These are phyloP conservation scores for Hetaerina titia DNA, from an alignment of 2,888 invertebrate genomes.

Conservation along the genomic window DNA sequence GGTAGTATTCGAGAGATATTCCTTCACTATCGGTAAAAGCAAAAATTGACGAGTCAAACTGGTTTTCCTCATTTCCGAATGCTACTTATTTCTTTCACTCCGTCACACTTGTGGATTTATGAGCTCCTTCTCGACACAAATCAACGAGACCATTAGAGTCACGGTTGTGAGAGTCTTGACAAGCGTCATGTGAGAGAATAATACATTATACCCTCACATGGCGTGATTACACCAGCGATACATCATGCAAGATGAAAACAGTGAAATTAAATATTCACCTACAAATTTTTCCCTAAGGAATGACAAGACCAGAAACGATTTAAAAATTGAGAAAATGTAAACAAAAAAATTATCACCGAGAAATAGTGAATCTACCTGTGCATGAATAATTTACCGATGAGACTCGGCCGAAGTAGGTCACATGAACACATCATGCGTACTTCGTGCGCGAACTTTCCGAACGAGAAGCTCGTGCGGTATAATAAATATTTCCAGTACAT, in stretches of 20 bases:
- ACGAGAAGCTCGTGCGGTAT: too few relatives aligned
- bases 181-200: too few relatives aligned
- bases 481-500: too few relatives aligned
- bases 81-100: too few relatives aligned
- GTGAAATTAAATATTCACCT: not conserved
- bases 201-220: not conserved
- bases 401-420: too few relatives aligned
- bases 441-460: not conserved
- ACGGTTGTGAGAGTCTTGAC: not conserved
- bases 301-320: not conserved
- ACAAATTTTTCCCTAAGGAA: not conserved
- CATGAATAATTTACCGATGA: too few relatives aligned
- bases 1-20: constrained; percentile 68
- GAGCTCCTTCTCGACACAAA: not conserved
- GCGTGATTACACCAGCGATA: not conserved
- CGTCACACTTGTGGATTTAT: too few relatives aligned
- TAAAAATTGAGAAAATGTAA: not conserved
- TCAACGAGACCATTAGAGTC: not conserved
- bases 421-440: not conserved
- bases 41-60: not conserved
- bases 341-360: not conserved
- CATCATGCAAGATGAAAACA: not conserved
- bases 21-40: constrained; percentile 53
- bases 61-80: not conserved
- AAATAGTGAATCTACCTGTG: not conserved